A percentile compares a stretch with the other conserved stretches of the same genome.
These are phyloP conservation scores for Catonia carolina DNA, from an alignment of 2,888 invertebrate genomes.

Conservation along the genomic window DNA sequence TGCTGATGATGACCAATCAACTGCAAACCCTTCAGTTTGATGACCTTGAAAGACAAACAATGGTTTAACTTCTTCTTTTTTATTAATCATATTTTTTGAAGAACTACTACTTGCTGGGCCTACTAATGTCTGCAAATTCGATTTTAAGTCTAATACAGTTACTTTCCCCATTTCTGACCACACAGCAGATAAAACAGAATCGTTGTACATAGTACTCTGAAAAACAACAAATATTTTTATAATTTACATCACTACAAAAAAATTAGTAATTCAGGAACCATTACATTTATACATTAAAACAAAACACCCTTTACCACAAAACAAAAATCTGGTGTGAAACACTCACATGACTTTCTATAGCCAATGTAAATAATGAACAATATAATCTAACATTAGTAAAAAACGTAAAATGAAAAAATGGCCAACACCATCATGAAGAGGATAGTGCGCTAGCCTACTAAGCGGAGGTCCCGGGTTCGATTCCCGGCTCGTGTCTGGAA, in stretches of 20 bases:
- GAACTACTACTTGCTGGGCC: conserved; percentile 45
- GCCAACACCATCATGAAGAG: too few species aligned
- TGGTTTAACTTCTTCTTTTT: conserved; percentile 52
- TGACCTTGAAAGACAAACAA: conserved; percentile 87
- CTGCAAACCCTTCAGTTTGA: conserved; percentile 85
- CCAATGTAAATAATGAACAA: too few species aligned
- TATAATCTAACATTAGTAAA: too few species aligned
- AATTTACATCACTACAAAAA: background rate
- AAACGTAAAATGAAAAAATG: too few species aligned
- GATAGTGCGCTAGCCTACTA: too few species aligned
- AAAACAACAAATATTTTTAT: conserved; percentile 16
- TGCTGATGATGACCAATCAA: conserved; percentile 84
- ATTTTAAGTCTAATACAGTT: conserved; percentile 82
- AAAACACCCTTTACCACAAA: too few species aligned
- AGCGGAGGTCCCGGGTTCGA: too few species aligned
- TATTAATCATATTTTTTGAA: conserved; percentile 22
- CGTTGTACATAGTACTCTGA: conserved; percentile 41
- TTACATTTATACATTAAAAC: too few species aligned
- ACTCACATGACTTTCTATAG: too few species aligned
- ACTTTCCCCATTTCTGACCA: conserved; percentile 96
- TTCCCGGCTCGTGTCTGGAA: too few species aligned
- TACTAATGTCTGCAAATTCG: conserved; percentile 73
- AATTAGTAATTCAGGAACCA: too few species aligned
- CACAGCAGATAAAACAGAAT: conserved; percentile 71
- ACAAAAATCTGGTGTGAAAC: too few species aligned